Evolutionary conservation across 2,113 vertebrate genomes (phyloP).

Genomic region (Syrmaticus mikado): DNA sequence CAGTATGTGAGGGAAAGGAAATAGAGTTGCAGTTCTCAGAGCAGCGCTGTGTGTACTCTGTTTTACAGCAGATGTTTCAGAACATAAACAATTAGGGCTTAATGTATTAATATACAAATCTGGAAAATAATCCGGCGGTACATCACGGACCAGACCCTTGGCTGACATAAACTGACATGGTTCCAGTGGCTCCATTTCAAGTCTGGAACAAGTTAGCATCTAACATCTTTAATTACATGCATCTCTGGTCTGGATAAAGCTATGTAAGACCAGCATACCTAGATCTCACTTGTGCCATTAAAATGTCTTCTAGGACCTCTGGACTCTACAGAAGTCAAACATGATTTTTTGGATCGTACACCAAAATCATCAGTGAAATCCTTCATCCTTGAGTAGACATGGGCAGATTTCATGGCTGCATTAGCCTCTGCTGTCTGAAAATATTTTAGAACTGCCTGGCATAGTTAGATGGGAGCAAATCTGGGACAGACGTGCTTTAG

Average conservation of each 20-base stretch:
- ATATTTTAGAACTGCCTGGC: background rate
- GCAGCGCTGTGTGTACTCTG: background rate
- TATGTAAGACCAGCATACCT: background rate
- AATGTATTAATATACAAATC: background rate
- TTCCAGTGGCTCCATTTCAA: background rate
- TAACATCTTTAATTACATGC: background rate
- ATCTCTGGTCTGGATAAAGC: background rate
- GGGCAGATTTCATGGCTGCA: background rate
- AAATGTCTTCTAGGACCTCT: background rate
- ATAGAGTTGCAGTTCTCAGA: background rate
- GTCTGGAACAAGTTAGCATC: constrained; percentile 11
- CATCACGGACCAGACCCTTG: background rate
- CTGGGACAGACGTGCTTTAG: background rate
- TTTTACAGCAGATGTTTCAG: constrained; percentile 9
- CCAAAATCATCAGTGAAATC: background rate
- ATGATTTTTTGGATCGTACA: background rate
- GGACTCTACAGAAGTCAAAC: background rate
- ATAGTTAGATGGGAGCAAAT: background rate
- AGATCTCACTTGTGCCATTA: background rate
- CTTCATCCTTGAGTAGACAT: background rate
- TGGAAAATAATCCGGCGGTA: background rate
- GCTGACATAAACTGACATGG: background rate
- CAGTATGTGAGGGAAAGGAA: constrained; percentile 1
- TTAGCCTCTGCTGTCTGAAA: background rate
- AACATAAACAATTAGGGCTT: constrained; percentile 1